A percentile compares a stretch with the other conserved stretches of the same genome.
Conservation (phyloP, 2,888 invertebrate genomes). For the Lycaena phlaeas region DNA sequence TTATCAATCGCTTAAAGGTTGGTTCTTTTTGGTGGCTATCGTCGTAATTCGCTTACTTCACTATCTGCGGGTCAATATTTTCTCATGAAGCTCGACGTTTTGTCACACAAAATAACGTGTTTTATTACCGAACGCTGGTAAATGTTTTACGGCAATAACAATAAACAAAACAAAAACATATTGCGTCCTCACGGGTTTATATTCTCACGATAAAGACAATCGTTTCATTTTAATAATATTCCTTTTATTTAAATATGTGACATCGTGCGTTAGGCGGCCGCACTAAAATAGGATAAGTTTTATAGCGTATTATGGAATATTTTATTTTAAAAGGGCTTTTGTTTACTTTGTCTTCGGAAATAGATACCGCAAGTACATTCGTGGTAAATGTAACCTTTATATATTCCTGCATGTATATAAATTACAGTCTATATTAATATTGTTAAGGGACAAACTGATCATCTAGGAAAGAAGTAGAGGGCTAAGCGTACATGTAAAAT, state of each 20-base stretch:
- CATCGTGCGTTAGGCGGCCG: not conserved
- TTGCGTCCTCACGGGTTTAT: slow-evolving; percentile 44
- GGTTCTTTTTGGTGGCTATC: slow-evolving; percentile 10
- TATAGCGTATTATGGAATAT: not conserved
- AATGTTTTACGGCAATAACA: slow-evolving; percentile 70
- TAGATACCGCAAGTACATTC: too few species aligned
- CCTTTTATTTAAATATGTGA: slow-evolving; percentile 6
- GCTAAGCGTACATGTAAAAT: too few species aligned
- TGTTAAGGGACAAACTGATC: too few species aligned
- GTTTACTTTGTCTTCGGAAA: too few species aligned
- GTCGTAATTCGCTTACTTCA: slow-evolving; percentile 61
- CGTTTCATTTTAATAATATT: slow-evolving; percentile 58
- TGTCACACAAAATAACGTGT: slow-evolving; percentile 72
- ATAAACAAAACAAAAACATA: slow-evolving; percentile 70
- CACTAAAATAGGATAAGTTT: not conserved
- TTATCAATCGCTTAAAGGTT: too few species aligned
- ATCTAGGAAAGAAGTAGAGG: too few species aligned
- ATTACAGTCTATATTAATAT: too few species aligned
- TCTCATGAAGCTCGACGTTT: slow-evolving; percentile 69
- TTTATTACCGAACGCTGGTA: slow-evolving; percentile 60
- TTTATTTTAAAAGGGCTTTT: too few species aligned
- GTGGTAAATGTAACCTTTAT: too few species aligned
- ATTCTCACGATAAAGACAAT: slow-evolving; percentile 56
- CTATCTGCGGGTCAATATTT: slow-evolving; percentile 71
- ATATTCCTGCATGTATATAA: too few species aligned